Percentiles rank a stretch among this genome's conserved stretches.
These are phyloP conservation scores for Lepeophtheirus salmonis DNA, from an alignment of 1,140 invertebrate genomes.

Conservation along the genomic window DNA sequence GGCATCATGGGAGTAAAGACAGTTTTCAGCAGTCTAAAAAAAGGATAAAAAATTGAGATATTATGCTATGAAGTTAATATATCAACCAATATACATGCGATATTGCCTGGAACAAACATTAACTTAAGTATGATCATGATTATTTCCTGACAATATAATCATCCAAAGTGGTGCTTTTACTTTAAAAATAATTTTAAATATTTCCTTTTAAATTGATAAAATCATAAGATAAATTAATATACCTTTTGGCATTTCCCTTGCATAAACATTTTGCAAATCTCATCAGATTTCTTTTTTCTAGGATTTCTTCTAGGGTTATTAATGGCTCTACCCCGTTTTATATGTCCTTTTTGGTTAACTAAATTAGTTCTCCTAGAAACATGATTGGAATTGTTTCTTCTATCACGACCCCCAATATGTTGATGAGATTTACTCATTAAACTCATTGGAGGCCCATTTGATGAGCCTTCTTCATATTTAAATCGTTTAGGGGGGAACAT, in stretches of 20 bases:
- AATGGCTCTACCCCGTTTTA: too few relatives aligned
- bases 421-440: neutral
- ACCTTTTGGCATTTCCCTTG: constrained; percentile 68
- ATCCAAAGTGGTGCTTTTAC: too few relatives aligned
- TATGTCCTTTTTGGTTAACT: too few relatives aligned
- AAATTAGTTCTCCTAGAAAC: too few relatives aligned
- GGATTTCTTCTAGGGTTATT: neutral
- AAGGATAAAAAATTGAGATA: constrained; percentile 2
- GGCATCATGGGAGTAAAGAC: constrained; percentile 66
- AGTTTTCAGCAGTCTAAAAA: constrained; percentile 39
- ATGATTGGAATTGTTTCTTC: too few relatives aligned
- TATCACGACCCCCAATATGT: too few relatives aligned
- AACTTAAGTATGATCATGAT: too few relatives aligned
- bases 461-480: neutral
- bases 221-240: constrained; percentile 17
- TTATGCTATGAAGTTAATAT: too few relatives aligned
- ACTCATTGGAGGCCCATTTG: neutral
- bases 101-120: too few relatives aligned
- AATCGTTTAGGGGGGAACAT: neutral
- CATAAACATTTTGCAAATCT: constrained; percentile 59
- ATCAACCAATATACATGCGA: too few relatives aligned
- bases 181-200: too few relatives aligned
- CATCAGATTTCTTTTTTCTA: constrained; percentile 34
- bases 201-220: neutral
- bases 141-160: too few relatives aligned